Evolutionary conservation across 2,797 vertebrate genomes (phyloP).

Genomic region (Lophius americanus): DNA sequence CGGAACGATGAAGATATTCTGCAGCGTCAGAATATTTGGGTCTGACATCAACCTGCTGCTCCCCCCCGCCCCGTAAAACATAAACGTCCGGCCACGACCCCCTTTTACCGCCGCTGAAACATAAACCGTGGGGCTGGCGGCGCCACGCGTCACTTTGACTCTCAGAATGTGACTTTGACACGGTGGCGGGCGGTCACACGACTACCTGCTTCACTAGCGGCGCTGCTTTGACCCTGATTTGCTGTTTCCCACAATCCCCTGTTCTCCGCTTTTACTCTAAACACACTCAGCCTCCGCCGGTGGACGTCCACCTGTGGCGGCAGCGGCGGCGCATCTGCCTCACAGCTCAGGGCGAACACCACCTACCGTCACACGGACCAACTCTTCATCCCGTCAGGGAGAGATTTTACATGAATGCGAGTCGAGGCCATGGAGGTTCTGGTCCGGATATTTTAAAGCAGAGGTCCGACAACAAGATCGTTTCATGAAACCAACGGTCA

Average conservation of each 20-base stretch:
- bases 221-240: conserved; percentile 54
- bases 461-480: background rate
- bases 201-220: conserved; percentile 68
- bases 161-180: conserved; percentile 79
- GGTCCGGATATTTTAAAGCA: conserved; percentile 13
- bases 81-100: conserved; percentile 72
- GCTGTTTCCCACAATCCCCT: conserved; percentile 64
- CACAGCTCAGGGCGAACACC: conserved; percentile 50
- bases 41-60: conserved; percentile 16
- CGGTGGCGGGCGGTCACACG: conserved; percentile 61
- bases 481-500: background rate
- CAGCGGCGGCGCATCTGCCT: conserved; percentile 41
- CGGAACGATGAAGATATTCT: conserved; percentile 45
- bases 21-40: conserved; percentile 45
- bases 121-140: conserved; percentile 70
- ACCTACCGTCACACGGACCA: conserved; percentile 49
- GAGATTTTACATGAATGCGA: conserved; percentile 54
- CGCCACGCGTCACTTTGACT: conserved; percentile 67
- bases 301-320: conserved; percentile 38
- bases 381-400: conserved; percentile 60
- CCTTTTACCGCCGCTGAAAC: conserved; percentile 76
- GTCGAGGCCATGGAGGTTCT: conserved; percentile 4
- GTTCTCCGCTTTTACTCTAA: conserved; percentile 32
- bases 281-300: conserved; percentile 39
- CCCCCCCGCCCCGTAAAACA: conserved; percentile 59